Evolutionary conservation across 2,888 invertebrate genomes (phyloP).

Genomic region (Thera britannica): DNA sequence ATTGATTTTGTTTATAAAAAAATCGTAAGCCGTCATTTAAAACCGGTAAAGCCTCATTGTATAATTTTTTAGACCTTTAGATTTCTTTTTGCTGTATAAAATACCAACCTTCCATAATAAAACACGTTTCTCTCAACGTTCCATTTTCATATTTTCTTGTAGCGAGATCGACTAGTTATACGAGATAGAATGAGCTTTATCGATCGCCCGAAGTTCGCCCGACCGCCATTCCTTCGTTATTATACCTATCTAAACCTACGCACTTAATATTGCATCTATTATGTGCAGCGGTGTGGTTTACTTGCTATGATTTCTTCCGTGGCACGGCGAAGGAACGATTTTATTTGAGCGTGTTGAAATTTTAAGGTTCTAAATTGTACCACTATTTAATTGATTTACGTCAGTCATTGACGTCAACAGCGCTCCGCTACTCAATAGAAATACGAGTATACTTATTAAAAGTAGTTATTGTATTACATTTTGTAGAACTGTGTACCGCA

Average conservation of each 20-base stretch:
- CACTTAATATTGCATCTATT: constrained; percentile 14
- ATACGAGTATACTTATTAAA: background rate
- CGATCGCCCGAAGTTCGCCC: constrained; percentile 31
- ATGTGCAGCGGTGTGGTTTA: constrained; percentile 18
- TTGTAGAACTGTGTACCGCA: background rate
- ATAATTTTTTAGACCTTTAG: constrained; percentile 12
- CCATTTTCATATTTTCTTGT: constrained; percentile 28
- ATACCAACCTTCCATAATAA: constrained; percentile 9
- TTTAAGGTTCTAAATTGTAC: background rate
- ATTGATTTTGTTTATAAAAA: constrained; percentile 1
- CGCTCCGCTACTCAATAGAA: background rate
- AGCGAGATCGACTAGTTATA: constrained; percentile 25
- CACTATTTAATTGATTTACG: constrained; percentile 6
- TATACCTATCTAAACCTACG: constrained; percentile 11
- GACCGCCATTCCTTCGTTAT: constrained; percentile 19
- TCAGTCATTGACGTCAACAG: constrained; percentile 10
- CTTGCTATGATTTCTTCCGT: background rate
- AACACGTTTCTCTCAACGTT: constrained; percentile 5
- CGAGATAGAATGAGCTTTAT: constrained; percentile 27
- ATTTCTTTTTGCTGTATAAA: constrained; percentile 19
- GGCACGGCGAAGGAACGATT: background rate
- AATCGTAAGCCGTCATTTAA: background rate
- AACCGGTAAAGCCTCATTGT: constrained; percentile 27
- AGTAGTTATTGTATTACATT: background rate
- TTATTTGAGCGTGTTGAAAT: background rate